phyloP scores from a whole-genome alignment of 1,140 invertebrate species.

The Euura saliciscinereae region DNA sequence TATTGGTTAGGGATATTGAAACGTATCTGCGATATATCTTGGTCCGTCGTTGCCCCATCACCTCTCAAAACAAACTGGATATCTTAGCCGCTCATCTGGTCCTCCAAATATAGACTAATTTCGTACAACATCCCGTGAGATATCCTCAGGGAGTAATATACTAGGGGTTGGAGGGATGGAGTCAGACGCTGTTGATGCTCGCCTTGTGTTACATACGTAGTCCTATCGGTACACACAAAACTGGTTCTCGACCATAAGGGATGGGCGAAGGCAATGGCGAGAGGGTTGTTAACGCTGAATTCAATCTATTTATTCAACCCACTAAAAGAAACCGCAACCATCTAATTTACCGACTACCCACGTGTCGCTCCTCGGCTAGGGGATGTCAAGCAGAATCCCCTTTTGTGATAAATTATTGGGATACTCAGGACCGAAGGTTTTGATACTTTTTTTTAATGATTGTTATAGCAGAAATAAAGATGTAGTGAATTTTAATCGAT shows the following conservation, averaged over 20 bases:
- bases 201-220: too few relatives aligned
- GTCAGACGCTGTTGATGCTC: conserved; percentile 1
- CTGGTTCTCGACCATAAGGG: too few relatives aligned
- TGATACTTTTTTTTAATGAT: too few relatives aligned
- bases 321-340: not conserved
- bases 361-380: too few relatives aligned
- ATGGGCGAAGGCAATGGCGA: not conserved
- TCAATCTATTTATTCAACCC: not conserved
- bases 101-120: conserved; percentile 40
- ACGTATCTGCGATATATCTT: not conserved
- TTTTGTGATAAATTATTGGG: too few relatives aligned
- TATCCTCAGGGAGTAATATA: conserved; percentile 47
- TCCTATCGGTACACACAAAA: too few relatives aligned
- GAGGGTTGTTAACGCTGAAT: not conserved
- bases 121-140: conserved; percentile 39
- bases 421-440: too few relatives aligned
- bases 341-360: not conserved
- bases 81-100: not conserved
- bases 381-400: too few relatives aligned
- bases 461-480: too few relatives aligned
- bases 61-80: not conserved
- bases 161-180: conserved; percentile 24
- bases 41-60: not conserved
- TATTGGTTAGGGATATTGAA: too few relatives aligned
- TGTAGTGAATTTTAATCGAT: too few relatives aligned